Base-by-base conservation (phyloP, 1,140 invertebrate species). In the Pomacea maculata region DNA sequence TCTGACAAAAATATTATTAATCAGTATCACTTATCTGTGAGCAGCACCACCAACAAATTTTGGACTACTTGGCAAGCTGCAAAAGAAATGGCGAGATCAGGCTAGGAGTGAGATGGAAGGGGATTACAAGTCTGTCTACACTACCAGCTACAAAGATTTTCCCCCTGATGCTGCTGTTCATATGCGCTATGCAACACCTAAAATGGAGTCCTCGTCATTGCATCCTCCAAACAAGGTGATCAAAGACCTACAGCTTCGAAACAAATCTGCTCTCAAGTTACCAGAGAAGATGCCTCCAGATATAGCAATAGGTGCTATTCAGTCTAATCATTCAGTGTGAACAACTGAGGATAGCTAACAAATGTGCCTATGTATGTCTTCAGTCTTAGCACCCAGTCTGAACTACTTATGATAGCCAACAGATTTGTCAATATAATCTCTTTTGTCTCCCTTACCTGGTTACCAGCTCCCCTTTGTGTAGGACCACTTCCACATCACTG, bases 21-120 rank as follows among this genome's bases (percentile, higher is more conserved):
- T 61, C 15, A 61, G 11, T 8, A 14, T 11, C 57, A 11, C 9
- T 17, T 61, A 61, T 14, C 15, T 61, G 11, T 11, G 15, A 61
- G 14, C 73, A 87, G 86, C 82, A 64, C 71, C 64, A 54, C 76
- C 86, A 63, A 87, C 86, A 25, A 86, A 85, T 55, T 87, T 82
- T 82, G 85, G 85, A 61, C 75, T 86, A 63, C 75, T 78, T 55
- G 79, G 84, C 15, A 78, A 75, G 14, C 68, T 86, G 63, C 74
- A 87, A 67, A 72, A 80, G 3, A 82, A 80, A 72, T 87, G 86
- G 87, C 34, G 73, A 11, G 77, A 78, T 17, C 75, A 86, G 70
- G 80, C 84, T 15, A 83, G 79, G 29, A 83, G 85, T 78, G 83
- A 85, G 79, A 83, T 82, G 2, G 82, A 79, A 72, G 85, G 85